Base-by-base conservation (phyloP, 2,113 vertebrate species). In the Toxotes jaculatrix region DNA sequence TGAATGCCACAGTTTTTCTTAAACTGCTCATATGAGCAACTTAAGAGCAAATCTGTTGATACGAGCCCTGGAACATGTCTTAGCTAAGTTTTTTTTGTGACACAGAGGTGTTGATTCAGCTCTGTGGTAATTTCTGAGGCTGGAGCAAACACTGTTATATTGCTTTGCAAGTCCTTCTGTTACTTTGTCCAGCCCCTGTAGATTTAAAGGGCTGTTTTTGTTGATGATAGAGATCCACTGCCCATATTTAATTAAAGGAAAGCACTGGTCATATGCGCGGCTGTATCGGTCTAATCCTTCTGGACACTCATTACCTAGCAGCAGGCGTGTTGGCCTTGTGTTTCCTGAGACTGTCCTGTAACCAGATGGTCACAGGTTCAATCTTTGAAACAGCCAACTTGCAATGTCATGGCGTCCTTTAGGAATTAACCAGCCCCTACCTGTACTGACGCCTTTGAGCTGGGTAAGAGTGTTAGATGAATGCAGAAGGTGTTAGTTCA, bases 361-460 rank as follows among this genome's bases (percentile, higher is more conserved):
- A 89, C 86, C 90, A 92, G 90, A 92, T 92, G 89, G 92, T 80
- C 86, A 63, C 89, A 62, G 88, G 88, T 89, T 89, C 72, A 82
- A 72, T 27, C 32, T 78, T 73, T 81, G 19, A 81, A 88, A 77
- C 61, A 4, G 85, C 90, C 84, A 90, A 85, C 86, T 68, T 70
- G 73, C 92, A 93, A 93, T 86, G 92, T 90, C 92, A 84, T 56
- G 3, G 42, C 1, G 86, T 79, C 92, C 90, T 93, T 85, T 78
- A 77, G 86, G 69, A 87, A 70, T 68, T 45, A 49, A 70, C 74
- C 74, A 7, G 51, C 19, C 79, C 77, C 72, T 71, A 43, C 79
- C 64, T 73, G 62, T 59, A 14, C 73, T 62, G 70, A 53, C 43
- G 83, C 10, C 13, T n/a, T 42, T 38, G 31, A 85, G 73, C 38